Evolutionary conservation across 2,888 invertebrate genomes (phyloP).

Genomic region (Drosophila fungiperda): DNA sequence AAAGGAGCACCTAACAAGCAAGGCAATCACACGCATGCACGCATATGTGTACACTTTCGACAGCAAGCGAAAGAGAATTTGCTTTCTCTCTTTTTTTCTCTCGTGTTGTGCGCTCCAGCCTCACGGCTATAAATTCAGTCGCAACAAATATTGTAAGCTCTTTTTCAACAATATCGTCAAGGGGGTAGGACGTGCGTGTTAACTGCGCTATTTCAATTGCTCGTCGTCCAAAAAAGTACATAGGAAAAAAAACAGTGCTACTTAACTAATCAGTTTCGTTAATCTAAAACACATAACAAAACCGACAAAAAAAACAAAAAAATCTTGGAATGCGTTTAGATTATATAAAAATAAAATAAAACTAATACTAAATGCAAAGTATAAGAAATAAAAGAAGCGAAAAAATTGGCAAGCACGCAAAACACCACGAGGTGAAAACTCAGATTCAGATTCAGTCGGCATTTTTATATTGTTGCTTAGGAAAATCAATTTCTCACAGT

Average conservation of each 20-base stretch:
- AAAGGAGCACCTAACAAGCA: constrained; percentile 32
- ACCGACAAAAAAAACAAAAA: no score
- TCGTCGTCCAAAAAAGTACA: constrained; percentile 54
- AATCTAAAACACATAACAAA: constrained; percentile 2
- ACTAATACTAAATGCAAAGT: constrained; percentile 12
- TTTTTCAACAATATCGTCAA: constrained; percentile 76
- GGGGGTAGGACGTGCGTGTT: constrained; percentile 75
- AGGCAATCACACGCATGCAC: neutral
- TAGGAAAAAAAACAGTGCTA: neutral
- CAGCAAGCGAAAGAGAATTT: constrained; percentile 10
- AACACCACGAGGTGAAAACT: neutral
- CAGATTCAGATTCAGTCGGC: neutral
- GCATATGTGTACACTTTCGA: neutral
- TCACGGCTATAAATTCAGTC: constrained; percentile 67
- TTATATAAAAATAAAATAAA: constrained; percentile 67
- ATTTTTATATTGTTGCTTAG: constrained; percentile 17
- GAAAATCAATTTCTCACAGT: constrained; percentile 64
- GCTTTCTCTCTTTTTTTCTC: constrained; percentile 21
- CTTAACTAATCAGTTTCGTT: constrained; percentile 20
- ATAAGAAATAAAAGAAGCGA: constrained; percentile 12
- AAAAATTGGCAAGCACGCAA: constrained; percentile 17
- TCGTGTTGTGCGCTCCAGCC: constrained; percentile 19
- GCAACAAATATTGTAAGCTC: constrained; percentile 66
- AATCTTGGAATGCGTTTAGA: constrained; percentile 38
- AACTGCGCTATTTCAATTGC: constrained; percentile 49